Percentiles rank a stretch among this genome's conserved stretches.
Evolutionary conservation across 2,888 invertebrate species (phyloP).

Genomic region (Ormyrus pomaceus): DNA sequence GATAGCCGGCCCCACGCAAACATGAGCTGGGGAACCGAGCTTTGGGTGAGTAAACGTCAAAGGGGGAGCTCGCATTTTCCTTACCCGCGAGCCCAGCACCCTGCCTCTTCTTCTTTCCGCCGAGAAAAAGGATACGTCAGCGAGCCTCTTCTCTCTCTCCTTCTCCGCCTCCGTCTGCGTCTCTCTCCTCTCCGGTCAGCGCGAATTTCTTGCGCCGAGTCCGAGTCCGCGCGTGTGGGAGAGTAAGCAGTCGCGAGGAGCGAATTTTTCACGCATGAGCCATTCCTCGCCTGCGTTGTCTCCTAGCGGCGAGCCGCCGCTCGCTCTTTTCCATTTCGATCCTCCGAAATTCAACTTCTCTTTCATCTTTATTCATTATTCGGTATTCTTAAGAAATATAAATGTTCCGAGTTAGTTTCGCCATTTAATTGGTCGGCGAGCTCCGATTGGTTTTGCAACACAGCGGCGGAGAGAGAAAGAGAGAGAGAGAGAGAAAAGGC

Average conservation of each 20-base stretch:
- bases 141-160: background rate
- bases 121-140: slow-evolving; percentile 26
- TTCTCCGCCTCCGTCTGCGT: background rate
- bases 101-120: background rate
- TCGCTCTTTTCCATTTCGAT: too few relatives aligned
- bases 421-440: too few relatives aligned
- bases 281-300: slow-evolving; percentile 19
- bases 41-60: slow-evolving; percentile 52
- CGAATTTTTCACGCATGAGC: slow-evolving; percentile 41
- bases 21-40: slow-evolving; percentile 60
- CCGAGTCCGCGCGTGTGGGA: background rate
- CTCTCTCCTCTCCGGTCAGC: background rate
- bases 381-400: too few relatives aligned
- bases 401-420: too few relatives aligned
- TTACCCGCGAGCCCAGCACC: background rate
- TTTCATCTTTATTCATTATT: too few relatives aligned
- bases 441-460: too few relatives aligned
- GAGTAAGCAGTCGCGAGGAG: background rate
- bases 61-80: too few relatives aligned
- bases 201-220: too few relatives aligned
- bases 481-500: slow-evolving; percentile 27
- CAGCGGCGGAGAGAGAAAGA: background rate
- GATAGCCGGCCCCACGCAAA: slow-evolving; percentile 54
- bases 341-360: too few relatives aligned
- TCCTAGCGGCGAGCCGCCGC: background rate